Evolutionary conservation across 2,113 vertebrate genomes (phyloP), one percentile per base, ranked within the genome.

Genomic region (Enhydra lutris): DNA sequence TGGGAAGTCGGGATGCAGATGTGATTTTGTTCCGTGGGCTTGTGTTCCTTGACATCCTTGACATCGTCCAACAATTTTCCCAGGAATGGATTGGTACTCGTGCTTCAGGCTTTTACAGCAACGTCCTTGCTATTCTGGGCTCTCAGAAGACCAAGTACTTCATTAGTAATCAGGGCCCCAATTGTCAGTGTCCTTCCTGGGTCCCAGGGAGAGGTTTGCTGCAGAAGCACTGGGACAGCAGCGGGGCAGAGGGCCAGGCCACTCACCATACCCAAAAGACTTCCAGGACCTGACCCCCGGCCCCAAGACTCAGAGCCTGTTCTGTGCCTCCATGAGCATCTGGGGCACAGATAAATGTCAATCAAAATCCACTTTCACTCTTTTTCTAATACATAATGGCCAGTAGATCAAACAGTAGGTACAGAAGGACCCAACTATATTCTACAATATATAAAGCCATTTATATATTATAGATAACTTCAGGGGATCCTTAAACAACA

Each of bases 91-190:
- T 59, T 81, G 59, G n/a, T 59, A 42, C 73, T 74, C 36, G 20
- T 10, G 11, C 15, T 31, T 85, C 55, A 29, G 42, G 63, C 76
- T 95, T 96, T 84, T 91, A 59, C 63, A 96, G 81, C 87, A 26
- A 59, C 47, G 52, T 79, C 69, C 89, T 95, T 92, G 89, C 96
- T 96, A 39, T 94, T 86, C 92, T 83, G 93, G 59, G 96, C 63
- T 91, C 80, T 96, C 20, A 0, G 57, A 86, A 76, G 65, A 79
- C 73, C 31, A 85, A 85, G 45, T 71, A 20, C 85, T 67, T 93
- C 31, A 12, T 88, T 65, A 73, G 81, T 71, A 91, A 88, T 92
- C 74, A 61, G 55, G 81, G 36, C 65, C 50, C 24, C 45, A 63
- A 34, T 52, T 57, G 71, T 61, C 85, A 85, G 12, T 29, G 76